A percentile compares a stretch with the other conserved stretches of the same genome.
phyloP scores from a whole-genome alignment of 1,140 invertebrate genomes.

The Samia ricini region DNA sequence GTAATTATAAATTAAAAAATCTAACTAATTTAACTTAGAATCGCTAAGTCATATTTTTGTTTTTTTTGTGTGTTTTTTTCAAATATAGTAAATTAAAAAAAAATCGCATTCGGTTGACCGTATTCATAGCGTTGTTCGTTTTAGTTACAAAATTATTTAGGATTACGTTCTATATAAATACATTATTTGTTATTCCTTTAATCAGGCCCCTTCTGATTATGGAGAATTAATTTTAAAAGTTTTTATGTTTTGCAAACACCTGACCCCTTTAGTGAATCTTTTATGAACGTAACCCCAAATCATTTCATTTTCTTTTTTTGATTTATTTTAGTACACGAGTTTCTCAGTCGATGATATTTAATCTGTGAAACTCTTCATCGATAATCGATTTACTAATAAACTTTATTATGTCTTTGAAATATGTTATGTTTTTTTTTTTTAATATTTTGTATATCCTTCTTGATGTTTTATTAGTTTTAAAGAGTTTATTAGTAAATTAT shows the following conservation, averaged over 20 bases:
- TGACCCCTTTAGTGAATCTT: slow-evolving; percentile 1
- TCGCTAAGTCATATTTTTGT: not conserved
- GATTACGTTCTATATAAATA: not conserved
- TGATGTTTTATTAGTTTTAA: not conserved
- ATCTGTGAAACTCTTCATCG: not conserved
- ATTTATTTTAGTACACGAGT: not conserved
- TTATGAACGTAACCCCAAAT: slow-evolving; percentile 1
- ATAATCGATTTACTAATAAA: slow-evolving; percentile 10
- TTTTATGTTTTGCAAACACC: not conserved
- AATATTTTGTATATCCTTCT: slow-evolving; percentile 26
- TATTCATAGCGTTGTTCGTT: slow-evolving; percentile 25
- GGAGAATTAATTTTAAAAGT: not conserved
- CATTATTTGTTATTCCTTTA: too few species aligned
- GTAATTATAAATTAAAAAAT: not conserved
- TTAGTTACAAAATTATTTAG: not conserved
- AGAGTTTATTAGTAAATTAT: not conserved
- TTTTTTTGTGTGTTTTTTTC: not conserved
- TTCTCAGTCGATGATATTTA: not conserved
- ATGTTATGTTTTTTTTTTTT: slow-evolving; percentile 28
- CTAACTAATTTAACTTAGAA: not conserved
- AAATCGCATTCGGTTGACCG: slow-evolving; percentile 46
- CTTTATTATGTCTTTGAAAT: not conserved
- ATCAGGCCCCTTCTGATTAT: not conserved
- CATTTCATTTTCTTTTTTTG: not conserved
- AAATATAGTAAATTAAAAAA: slow-evolving; percentile 40